Base-by-base conservation (phyloP, 2,888 invertebrate genomes). In the Lepidonotus clava region DNA sequence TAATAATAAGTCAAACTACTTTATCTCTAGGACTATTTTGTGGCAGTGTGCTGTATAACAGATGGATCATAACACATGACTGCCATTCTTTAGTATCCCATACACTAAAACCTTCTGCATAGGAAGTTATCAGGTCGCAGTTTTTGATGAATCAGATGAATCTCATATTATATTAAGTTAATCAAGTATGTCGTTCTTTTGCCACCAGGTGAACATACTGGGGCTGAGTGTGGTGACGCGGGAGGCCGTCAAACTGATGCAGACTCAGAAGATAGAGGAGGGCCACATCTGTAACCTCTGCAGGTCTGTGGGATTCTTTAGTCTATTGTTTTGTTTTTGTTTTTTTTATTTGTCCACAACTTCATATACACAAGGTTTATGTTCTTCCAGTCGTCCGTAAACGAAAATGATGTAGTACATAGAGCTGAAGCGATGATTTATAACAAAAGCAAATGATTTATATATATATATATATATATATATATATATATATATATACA, bases 161-260 rank as follows among this genome's bases (percentile, higher is more conserved):
- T n/a, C n/a, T n/a, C n/a, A n/a, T 51, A 21, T 51, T 11, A 14
- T 51, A 51, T 14, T 51, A 51, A 51, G 11, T 51, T 21, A 14
- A 51, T 6, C 46, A 46, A 11, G 6, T 46, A 46, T 97, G 34
- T 98, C 97, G 5, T 76, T 38, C 14, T 76, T 14, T 2, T 38
- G 18, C 18, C 51, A 14, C 1, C 46, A 83, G 83, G 83, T 83
- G 11, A 83, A 83, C 28, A 51, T 83, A 46, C 51, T 83, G 14
- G 83, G 83, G 1, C 51, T 83, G 1, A 34, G 51, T 51, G 46
- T 83, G n/a, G 46, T 41, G 18, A 83, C 46, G 2, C 46, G 83
- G 5, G 83, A 83, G 28, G 83, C 83, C 4, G 83, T 83, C 1
- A 46, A 41, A 21, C 53, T 51, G 32, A 83, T 83, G 83, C 46